Conservation (phyloP, 2,888 invertebrate species). For the Reticulitermes lucifugus region DNA sequence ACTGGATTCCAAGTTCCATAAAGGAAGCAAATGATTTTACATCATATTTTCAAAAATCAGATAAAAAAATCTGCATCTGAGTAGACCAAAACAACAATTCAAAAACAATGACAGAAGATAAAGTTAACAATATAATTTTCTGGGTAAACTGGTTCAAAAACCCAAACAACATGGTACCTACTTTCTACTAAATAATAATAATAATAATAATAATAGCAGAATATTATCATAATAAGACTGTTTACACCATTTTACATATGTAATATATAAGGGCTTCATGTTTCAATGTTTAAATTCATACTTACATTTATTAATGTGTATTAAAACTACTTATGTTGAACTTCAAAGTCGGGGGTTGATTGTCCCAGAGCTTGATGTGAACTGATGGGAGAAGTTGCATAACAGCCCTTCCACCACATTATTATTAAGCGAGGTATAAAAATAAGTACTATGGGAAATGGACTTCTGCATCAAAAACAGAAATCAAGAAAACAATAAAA, state of each 20-base stretch:
- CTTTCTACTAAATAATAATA: background rate
- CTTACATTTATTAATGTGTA: slow-evolving; percentile 1
- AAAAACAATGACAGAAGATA: slow-evolving; percentile 12
- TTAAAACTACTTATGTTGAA: slow-evolving; percentile 37
- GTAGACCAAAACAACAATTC: slow-evolving; percentile 27
- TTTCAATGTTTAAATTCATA: slow-evolving; percentile 13
- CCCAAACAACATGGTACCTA: background rate
- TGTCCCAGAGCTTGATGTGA: slow-evolving; percentile 39
- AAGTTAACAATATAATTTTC: slow-evolving; percentile 11
- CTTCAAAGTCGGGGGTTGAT: slow-evolving; percentile 40
- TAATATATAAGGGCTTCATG: background rate
- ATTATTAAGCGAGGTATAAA: slow-evolving; percentile 53
- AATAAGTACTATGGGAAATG: slow-evolving; percentile 54
- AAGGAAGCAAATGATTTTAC: background rate
- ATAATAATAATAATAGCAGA: background rate
- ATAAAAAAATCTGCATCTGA: slow-evolving; percentile 14
- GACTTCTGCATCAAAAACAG: slow-evolving; percentile 40
- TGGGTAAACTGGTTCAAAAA: background rate
- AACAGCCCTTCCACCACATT: slow-evolving; percentile 31
- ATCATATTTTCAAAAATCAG: slow-evolving; percentile 16
- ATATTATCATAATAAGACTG: slow-evolving; percentile 14
- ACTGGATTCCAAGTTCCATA: slow-evolving; percentile 23
- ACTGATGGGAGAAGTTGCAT: slow-evolving; percentile 28
- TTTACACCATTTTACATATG: slow-evolving; percentile 17
- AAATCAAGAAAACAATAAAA: slow-evolving; percentile 44